Percentiles rank a stretch among this genome's conserved stretches.
Conservation (phyloP, 2,113 vertebrate species). For the Sarotherodon lohbergeri region DNA sequence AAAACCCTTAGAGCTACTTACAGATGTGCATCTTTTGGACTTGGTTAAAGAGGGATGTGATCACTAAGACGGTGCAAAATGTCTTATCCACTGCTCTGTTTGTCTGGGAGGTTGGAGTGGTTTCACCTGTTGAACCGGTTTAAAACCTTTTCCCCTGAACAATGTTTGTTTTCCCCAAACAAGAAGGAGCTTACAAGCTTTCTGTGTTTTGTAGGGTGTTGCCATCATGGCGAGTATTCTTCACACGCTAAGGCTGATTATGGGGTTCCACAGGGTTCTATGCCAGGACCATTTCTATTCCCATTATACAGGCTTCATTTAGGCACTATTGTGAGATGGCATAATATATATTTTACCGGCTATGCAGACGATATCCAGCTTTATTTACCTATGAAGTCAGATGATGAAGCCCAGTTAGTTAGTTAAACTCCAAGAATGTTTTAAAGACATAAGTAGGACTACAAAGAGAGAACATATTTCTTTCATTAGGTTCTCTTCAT, state of each 20-base stretch:
- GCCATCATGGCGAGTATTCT: neutral
- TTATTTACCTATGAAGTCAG: neutral
- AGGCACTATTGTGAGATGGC: rapidly evolving
- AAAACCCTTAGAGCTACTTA: neutral
- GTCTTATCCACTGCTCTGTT: neutral
- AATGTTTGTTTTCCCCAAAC: neutral
- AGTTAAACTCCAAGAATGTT: neutral
- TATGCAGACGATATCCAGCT: neutral
- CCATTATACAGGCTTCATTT: neutral
- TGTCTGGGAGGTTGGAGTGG: neutral
- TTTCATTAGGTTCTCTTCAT: neutral
- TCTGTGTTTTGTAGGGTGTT: neutral
- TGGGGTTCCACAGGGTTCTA: neutral
- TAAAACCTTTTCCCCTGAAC: neutral
- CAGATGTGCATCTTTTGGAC: neutral
- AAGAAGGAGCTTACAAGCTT: neutral
- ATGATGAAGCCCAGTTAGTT: neutral
- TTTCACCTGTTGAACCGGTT: neutral
- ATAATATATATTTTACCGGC: neutral
- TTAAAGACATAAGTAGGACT: neutral
- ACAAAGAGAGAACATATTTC: neutral
- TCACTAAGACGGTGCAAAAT: neutral
- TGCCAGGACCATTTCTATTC: neutral
- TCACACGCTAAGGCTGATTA: neutral
- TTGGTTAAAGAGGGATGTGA: neutral